Evolutionary conservation across 2,888 invertebrate genomes (phyloP).

Genomic region (Ochlodes sylvanus): DNA sequence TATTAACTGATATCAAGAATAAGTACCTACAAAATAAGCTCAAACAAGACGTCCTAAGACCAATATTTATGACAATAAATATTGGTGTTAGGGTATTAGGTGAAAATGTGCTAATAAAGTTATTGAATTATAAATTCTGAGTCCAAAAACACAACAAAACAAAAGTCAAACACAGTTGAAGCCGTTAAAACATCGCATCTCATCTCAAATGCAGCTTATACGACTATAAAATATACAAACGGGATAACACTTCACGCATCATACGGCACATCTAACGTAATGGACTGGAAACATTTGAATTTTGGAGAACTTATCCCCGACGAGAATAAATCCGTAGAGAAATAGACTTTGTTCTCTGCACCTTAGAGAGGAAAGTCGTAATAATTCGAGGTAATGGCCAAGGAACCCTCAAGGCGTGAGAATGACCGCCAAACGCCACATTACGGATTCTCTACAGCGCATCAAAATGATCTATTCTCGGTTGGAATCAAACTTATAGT

Average conservation of each 20-base stretch:
- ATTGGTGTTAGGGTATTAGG: too few species aligned
- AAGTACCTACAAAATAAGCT: too few species aligned
- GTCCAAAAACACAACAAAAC: neutral
- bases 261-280: conserved; percentile 32
- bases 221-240: conserved; percentile 29
- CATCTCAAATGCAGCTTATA: conserved; percentile 21
- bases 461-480: conserved; percentile 57
- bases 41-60: too few species aligned
- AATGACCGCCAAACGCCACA: conserved; percentile 60
- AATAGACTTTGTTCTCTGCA: conserved; percentile 28
- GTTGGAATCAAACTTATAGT: conserved; percentile 46
- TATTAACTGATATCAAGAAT: too few species aligned
- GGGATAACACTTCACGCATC: conserved; percentile 34
- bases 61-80: too few species aligned
- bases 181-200: conserved; percentile 23
- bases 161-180: neutral
- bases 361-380: conserved; percentile 35
- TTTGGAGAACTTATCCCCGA: conserved; percentile 44
- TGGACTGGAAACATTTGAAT: conserved; percentile 36
- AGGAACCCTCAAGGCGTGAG: conserved; percentile 56
- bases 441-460: conserved; percentile 70
- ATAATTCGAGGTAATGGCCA: neutral
- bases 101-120: too few species aligned
- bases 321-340: conserved; percentile 20
- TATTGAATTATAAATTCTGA: too few species aligned